A percentile compares a stretch with the other conserved stretches of the same genome.
Evolutionary conservation across 2,797 vertebrate species (phyloP).

Genomic region (Hylomyscus alleni): DNA sequence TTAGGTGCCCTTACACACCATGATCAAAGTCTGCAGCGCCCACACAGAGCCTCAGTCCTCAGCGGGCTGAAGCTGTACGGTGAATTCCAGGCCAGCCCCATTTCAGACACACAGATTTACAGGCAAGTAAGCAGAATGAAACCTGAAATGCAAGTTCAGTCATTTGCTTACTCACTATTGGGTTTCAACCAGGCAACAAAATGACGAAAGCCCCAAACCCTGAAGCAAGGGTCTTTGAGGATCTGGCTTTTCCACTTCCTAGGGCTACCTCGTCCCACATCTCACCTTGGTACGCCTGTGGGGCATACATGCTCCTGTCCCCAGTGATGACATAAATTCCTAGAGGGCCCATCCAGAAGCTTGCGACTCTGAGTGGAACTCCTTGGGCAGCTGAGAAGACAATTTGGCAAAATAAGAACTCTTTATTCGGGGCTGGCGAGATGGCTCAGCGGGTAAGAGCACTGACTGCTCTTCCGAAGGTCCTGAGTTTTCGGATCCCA

Average conservation of each 20-base stretch:
- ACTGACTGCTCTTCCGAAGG: too few relatives aligned
- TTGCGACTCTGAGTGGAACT: constrained; percentile 84
- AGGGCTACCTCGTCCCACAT: background rate
- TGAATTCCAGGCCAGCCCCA: background rate
- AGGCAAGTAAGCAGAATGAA: background rate
- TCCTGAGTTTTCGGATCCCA: too few relatives aligned
- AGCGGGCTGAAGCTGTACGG: background rate
- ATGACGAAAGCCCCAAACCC: background rate
- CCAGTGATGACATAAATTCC: constrained; percentile 49
- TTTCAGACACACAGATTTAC: background rate
- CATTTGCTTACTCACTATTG: background rate
- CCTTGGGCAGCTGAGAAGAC: constrained; percentile 92
- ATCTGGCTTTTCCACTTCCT: background rate
- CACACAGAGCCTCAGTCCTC: background rate
- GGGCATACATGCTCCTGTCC: background rate
- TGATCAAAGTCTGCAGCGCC: background rate
- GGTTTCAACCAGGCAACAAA: constrained; percentile 28
- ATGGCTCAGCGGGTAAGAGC: too few relatives aligned
- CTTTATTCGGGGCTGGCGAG: background rate
- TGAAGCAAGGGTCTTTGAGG: background rate
- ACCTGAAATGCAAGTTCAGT: background rate
- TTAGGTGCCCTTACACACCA: background rate
- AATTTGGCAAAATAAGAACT: constrained; percentile 55
- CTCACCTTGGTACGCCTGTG: constrained; percentile 66
- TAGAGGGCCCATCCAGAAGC: constrained; percentile 39